Base-by-base conservation (phyloP, 2,113 vertebrate species). In the Conger conger region DNA sequence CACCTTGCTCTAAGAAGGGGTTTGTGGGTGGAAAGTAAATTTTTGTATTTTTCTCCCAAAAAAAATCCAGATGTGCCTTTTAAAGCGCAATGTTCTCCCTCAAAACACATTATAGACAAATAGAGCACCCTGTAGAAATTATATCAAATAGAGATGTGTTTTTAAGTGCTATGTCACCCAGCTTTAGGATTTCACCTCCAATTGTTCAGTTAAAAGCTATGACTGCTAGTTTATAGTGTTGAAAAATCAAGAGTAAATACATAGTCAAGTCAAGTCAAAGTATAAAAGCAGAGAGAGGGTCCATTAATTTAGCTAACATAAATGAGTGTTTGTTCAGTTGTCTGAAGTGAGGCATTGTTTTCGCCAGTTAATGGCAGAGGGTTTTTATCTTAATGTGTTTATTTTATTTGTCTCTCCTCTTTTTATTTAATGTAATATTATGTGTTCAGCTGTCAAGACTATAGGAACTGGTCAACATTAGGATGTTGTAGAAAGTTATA, bases 281-380 rank as follows among this genome's bases (percentile, higher is more conserved):
- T 11, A 2, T n/a, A 78, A 20, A 84, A 73, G n/a, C 37, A 76
- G 40, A 42, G 40, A 42, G n/a, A 53, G 37, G 23, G 30, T 23
- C 4, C 15, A 30, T 57, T 37, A n/a, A 77, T 79, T 30, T 9
- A 27, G 45, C 45, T 37, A 37, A 60, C 15, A 54, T 30, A n/a
- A 33, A 23, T 60, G 3, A 23, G n/a, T 50, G 17, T 54, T 57
- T 79, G 30, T 50, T 57, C 15, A 76, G 76, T 57, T 54, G 45
- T 57, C 23, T 84, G 36, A 38, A 82, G 36, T 82, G 79, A 42
- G 77, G 83, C 16, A 1, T 80, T 38, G 13, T 84, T 53, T 68
- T 53, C 63, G 77, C 42, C n/a, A 38, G 57, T 79, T 42, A 38
- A 63, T 80, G 79, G 36, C 77, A 38, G 35, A 76, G 17, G 36